Base-by-base conservation (phyloP, 2,113 vertebrate genomes). In the Psittacus erithacus region DNA sequence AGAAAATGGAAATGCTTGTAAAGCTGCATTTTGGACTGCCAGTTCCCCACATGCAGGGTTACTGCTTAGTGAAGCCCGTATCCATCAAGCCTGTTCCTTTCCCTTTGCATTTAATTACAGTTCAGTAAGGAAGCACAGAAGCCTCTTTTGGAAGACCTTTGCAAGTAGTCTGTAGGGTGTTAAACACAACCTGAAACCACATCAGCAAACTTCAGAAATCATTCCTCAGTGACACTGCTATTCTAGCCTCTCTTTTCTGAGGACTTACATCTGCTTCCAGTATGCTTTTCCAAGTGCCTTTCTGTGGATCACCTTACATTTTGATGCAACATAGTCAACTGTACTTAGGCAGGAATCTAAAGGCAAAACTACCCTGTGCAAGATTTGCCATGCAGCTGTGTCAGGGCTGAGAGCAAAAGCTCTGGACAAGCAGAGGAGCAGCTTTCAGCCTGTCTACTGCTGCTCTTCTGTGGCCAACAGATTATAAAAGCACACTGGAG, bases 221-320 rank as follows among this genome's bases (percentile, higher is more conserved):
- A 17, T 41, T 70, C 64, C 38, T 65, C 67, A 62, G 17, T n/a
- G 57, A 59, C 31, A 29, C 31, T 1, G 4, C 49, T 35, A 79
- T 55, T 62, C 44, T 59, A 35, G 24, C 46, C n/a, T 31, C 17
- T 25, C 71, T 75, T 94, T 90, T 96, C 90, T 92, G 93, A 97
- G 96, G 76, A 93, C 81, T 93, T 89, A 80, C 38, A 41, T 93
- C 86, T 93, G n/a, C 18, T 89, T 80, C 63, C 43, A 95, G 89
- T 79, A 67, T 84, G 29, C 55, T 65, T 93, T 70, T 73, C 59
- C 79, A 28, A 43, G 31, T 0, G 0, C 9, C 11, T 64, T 75
- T 65, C 81, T 82, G 57, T 76, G 65, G 49, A 86, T 29, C 41
- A n/a, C n/a, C 57, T 87, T 89, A 57, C 29, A 52, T 71, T 85